phyloP scores from a whole-genome alignment of 35 echinoderm and acorn worm species.

The Amphiura filiformis region DNA sequence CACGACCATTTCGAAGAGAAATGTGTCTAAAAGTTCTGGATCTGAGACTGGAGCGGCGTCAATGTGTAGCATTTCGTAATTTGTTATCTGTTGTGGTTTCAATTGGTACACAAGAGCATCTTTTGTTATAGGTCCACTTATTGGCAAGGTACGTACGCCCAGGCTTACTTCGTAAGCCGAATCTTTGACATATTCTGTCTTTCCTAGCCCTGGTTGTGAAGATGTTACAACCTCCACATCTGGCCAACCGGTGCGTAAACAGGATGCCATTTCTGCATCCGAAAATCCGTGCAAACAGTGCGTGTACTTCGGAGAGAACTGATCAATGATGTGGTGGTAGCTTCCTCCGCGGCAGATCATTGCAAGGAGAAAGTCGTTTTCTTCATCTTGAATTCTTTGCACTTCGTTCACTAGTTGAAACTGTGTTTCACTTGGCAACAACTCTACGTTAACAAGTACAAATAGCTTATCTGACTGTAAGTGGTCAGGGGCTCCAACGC shows the following conservation, averaged over 20 bases:
- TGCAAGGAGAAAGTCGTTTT: slow-evolving; percentile 13
- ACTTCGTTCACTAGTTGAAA: slow-evolving; percentile 32
- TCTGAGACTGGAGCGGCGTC: slow-evolving; percentile 19
- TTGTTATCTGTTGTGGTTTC: not conserved
- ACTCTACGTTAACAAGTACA: slow-evolving; percentile 22
- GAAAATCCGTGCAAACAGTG: slow-evolving; percentile 18
- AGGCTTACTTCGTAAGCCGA: not conserved
- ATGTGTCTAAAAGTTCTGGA: not conserved
- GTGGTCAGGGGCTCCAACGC: not conserved
- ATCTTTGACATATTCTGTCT: slow-evolving; percentile 20
- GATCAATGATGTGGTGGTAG: slow-evolving; percentile 37
- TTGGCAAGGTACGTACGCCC: not conserved
- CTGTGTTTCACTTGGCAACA: slow-evolving; percentile 14
- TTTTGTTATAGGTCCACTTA: slow-evolving; percentile 30
- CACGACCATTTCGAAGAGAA: slow-evolving; percentile 33
- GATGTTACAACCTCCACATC: slow-evolving; percentile 40
- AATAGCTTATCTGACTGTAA: not conserved
- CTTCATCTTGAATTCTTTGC: not conserved
- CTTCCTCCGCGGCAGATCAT: slow-evolving; percentile 37
- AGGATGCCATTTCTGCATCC: slow-evolving; percentile 15
- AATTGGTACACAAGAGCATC: slow-evolving; percentile 3
- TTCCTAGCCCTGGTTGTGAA: slow-evolving; percentile 23
- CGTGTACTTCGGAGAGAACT: slow-evolving; percentile 33
- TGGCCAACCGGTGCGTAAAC: slow-evolving; percentile 24
- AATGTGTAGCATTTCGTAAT: slow-evolving; percentile 12